A percentile compares a stretch with the other conserved stretches of the same genome.
phyloP scores from a whole-genome alignment of 2,888 invertebrate genomes.

The Latrodectus elegans region DNA sequence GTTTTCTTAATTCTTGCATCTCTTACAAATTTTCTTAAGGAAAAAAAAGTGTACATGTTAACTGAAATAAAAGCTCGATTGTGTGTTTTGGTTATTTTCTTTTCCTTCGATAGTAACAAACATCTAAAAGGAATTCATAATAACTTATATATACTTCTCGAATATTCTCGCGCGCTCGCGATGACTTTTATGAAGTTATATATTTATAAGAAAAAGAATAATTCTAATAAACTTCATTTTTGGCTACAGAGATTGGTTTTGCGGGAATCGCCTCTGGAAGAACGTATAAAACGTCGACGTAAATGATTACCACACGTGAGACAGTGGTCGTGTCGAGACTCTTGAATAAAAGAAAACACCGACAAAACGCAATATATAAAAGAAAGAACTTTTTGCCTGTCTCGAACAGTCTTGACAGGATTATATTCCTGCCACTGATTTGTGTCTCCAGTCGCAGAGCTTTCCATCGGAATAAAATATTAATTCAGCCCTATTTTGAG shows the following conservation, averaged over 20 bases:
- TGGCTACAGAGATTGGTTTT: background rate
- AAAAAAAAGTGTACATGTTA: too few relatives aligned
- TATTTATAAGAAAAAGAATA: too few relatives aligned
- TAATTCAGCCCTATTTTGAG: background rate
- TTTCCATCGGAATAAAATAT: background rate
- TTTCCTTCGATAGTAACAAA: too few relatives aligned
- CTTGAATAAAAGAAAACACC: background rate
- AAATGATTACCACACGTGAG: background rate
- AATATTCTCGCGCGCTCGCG: too few relatives aligned
- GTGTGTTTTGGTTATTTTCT: too few relatives aligned
- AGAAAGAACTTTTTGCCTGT: background rate
- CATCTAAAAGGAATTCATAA: too few relatives aligned
- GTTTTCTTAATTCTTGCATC: too few relatives aligned
- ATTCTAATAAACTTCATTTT: too few relatives aligned
- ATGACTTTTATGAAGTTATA: too few relatives aligned
- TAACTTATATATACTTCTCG: too few relatives aligned
- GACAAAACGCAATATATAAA: background rate
- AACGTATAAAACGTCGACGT: background rate
- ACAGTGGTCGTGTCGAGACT: background rate
- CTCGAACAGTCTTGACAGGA: background rate
- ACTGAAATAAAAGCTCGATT: too few relatives aligned
- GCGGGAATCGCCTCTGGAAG: background rate
- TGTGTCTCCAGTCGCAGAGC: background rate
- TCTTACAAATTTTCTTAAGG: too few relatives aligned
- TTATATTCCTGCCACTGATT: background rate